Evolutionary conservation across 2,888 invertebrate species (phyloP).

Genomic region (Drosophila neutralis): DNA sequence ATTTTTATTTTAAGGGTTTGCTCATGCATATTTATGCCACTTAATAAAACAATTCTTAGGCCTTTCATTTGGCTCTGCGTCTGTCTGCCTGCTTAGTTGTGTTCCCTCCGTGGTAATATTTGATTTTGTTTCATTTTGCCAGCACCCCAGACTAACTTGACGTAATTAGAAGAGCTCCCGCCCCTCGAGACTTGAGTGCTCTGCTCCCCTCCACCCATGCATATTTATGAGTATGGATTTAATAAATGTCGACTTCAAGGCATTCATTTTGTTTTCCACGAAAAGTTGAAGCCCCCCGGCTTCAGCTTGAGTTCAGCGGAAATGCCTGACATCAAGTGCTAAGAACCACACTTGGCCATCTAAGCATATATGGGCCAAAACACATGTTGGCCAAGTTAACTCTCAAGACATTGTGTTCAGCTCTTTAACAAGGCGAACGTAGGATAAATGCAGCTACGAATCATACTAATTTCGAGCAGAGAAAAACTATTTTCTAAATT

Average conservation of each 20-base stretch:
- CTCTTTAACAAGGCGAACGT: slow-evolving; percentile 60
- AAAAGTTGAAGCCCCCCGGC: background rate
- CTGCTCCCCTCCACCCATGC: slow-evolving; percentile 48
- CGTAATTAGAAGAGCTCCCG: slow-evolving; percentile 63
- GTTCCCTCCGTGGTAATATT: slow-evolving; percentile 40
- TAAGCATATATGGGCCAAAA: slow-evolving; percentile 52
- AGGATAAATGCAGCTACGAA: slow-evolving; percentile 55
- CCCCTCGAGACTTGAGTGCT: slow-evolving; percentile 22
- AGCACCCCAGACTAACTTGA: slow-evolving; percentile 24
- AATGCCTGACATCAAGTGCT: slow-evolving; percentile 20
- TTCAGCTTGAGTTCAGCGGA: slow-evolving; percentile 45
- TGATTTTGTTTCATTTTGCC: slow-evolving; percentile 42
- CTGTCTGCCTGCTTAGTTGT: slow-evolving; percentile 32
- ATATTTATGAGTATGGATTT: slow-evolving; percentile 82
- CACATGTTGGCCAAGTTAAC: slow-evolving; percentile 59
- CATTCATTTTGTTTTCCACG: slow-evolving; percentile 41
- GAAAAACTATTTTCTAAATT: slow-evolving; percentile 75
- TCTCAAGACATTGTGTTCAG: slow-evolving; percentile 19
- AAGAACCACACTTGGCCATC: slow-evolving; percentile 4
- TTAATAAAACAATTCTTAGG: slow-evolving; percentile 60
- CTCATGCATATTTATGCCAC: slow-evolving; percentile 81
- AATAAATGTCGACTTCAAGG: slow-evolving; percentile 57
- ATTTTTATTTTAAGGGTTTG: slow-evolving; percentile 46
- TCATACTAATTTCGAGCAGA: slow-evolving; percentile 68
- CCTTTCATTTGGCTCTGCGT: slow-evolving; percentile 40